A percentile compares a stretch with the other conserved stretches of the same genome.
phyloP scores from a whole-genome alignment of 53 echinoderm and acorn worm species.

The Henricia sp. region DNA sequence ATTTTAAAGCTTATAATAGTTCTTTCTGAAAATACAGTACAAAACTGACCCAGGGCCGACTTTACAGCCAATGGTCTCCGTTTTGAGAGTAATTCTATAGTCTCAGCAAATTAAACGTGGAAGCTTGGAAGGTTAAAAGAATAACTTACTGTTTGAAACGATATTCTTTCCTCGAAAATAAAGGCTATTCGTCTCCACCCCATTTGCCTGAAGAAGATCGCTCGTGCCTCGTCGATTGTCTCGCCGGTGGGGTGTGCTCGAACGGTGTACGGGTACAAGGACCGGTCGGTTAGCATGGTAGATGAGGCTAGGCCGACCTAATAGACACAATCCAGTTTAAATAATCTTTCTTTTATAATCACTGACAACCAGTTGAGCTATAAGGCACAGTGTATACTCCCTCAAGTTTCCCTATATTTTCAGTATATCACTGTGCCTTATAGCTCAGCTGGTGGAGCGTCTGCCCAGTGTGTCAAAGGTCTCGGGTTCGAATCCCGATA shows the following conservation, averaged over 20 bases:
- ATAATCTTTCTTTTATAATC: background rate
- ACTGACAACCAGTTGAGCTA: no score
- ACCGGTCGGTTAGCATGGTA: background rate
- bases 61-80: no score
- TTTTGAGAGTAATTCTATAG: no score
- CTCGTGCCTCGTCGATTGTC: background rate
- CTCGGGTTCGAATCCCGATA: no score
- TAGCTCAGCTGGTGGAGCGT: no score
- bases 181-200: conserved; percentile 15
- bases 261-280: conserved; percentile 27
- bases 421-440: background rate
- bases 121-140: background rate
- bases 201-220: conserved; percentile 15
- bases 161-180: conserved; percentile 9
- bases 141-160: conserved; percentile 10
- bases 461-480: no score
- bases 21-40: no score
- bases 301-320: conserved; percentile 7
- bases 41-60: no score
- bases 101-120: background rate
- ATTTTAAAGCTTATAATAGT: no score
- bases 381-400: background rate
- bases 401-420: background rate
- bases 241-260: background rate
- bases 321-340: background rate